Percentiles rank a stretch among this genome's conserved stretches.
phyloP scores from a whole-genome alignment of 2,888 invertebrate genomes.

The Cryptocephalus primarius region DNA sequence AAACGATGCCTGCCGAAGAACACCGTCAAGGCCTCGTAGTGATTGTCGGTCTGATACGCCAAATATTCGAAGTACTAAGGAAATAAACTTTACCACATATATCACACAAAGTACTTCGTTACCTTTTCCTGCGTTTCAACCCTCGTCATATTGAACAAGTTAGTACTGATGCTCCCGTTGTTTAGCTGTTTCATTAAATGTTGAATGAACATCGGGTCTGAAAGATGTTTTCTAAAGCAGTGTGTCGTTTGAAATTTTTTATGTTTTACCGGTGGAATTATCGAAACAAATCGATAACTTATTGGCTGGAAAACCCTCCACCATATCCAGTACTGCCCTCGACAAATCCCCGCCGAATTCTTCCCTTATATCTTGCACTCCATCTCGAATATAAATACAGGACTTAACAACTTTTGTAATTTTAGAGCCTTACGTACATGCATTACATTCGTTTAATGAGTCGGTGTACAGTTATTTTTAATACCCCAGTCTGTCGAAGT shows the following conservation, averaged over 20 bases:
- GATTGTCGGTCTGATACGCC: constrained; percentile 39
- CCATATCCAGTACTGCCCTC: constrained; percentile 29
- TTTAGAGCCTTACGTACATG: no score
- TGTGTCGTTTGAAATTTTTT: no score
- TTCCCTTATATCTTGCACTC: constrained; percentile 11
- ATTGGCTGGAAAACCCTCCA: constrained; percentile 27
- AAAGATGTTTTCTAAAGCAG: neutral
- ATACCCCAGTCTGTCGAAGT: no score
- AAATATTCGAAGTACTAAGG: constrained; percentile 43
- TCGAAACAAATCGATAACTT: constrained; percentile 29
- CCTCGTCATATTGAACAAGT: constrained; percentile 29
- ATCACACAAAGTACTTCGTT: constrained; percentile 3
- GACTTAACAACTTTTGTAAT: no score
- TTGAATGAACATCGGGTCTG: constrained; percentile 25
- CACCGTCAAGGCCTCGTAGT: constrained; percentile 41
- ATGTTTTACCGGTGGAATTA: constrained; percentile 8
- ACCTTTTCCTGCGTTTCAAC: constrained; percentile 28
- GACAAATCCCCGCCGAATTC: constrained; percentile 30
- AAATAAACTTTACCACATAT: neutral
- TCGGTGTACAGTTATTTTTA: no score
- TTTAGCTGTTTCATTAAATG: constrained; percentile 21
- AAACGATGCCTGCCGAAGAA: constrained; percentile 44
- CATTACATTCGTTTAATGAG: no score
- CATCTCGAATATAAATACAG: constrained; percentile 11
- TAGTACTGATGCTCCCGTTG: constrained; percentile 20